Base-by-base conservation (phyloP, 2,888 invertebrate species). In the Volucella inanis region DNA sequence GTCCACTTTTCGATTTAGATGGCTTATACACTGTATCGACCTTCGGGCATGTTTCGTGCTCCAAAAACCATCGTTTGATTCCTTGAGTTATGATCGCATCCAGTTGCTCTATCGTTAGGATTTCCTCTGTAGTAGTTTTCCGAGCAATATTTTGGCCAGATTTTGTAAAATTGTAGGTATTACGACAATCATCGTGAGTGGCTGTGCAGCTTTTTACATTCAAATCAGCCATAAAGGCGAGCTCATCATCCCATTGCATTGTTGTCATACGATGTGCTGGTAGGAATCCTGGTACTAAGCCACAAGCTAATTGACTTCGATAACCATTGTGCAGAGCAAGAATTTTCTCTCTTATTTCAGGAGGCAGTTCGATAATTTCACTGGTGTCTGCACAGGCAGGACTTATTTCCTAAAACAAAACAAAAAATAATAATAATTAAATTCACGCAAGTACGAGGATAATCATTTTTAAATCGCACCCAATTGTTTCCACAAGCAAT, bases 61-160 rank as follows among this genome's bases (percentile, higher is more conserved):
- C 89, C 0, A 22, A 39, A 71, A 88, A 88, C 89, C 88, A 89
- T 8, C 71, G 54, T 38, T 82, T 70, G 6, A 86, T 80, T 0
- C 71, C 76, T n/a, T 49, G 45, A 14, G 15, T 61, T 11, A 82
- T 67, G 11, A 55, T 74, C 11, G 67, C 64, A 14, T 68, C 41
- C 10, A 62, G 1, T 31, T 75, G 67, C 1, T 62, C 41, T 12
- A 31, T 0, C 4, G 83, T 50, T 2, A 79, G 31, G 2, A 38
- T 47, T 1, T 49, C 52, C 0, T 0, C 0, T 1, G 9, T 8
- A 0, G 52, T 61, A 3, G 62, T 52, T 41, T 70, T 61, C 11
- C 75, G 45, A 3, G 55, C 74, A 55, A 87, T 87, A 67, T 88
- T 88, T 64, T 88, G 88, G 45, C 88, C 88, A 43, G 87, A 86